Conservation (phyloP, 2,888 invertebrate genomes). For the Noctua janthe region DNA sequence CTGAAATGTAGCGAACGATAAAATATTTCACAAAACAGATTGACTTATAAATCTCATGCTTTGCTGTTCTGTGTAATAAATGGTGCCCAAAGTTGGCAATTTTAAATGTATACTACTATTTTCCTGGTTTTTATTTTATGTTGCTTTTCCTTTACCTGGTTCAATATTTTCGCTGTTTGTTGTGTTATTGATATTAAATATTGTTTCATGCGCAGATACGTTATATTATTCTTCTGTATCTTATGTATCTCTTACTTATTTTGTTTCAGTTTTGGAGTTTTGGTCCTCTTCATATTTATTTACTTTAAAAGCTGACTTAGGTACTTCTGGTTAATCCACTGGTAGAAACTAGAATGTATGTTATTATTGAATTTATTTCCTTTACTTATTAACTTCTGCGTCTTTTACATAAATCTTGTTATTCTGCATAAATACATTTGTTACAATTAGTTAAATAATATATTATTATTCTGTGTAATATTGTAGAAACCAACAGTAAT, state of each 20-base stretch:
- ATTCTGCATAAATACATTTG: not conserved
- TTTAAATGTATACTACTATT: conserved; percentile 26
- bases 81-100: conserved; percentile 37
- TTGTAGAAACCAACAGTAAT: conserved; percentile 41
- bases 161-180: not conserved
- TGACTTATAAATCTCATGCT: conserved; percentile 67
- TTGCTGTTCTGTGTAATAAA: conserved; percentile 46
- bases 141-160: not conserved
- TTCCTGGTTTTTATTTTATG: conserved; percentile 6
- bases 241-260: not conserved
- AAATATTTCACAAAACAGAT: conserved; percentile 66
- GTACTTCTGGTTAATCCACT: not conserved
- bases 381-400: not conserved
- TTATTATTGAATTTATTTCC: not conserved
- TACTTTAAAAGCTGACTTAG: not conserved
- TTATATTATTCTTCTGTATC: not conserved
- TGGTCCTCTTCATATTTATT: not conserved
- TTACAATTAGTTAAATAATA: conserved; percentile 45
- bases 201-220: not conserved
- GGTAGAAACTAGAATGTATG: not conserved
- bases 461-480: conserved; percentile 13
- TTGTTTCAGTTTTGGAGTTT: not conserved
- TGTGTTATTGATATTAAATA: not conserved
- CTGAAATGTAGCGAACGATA: conserved; percentile 60
- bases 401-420: not conserved